Conservation (phyloP, 1,140 invertebrate genomes). For the Hirudo medicinalis region DNA sequence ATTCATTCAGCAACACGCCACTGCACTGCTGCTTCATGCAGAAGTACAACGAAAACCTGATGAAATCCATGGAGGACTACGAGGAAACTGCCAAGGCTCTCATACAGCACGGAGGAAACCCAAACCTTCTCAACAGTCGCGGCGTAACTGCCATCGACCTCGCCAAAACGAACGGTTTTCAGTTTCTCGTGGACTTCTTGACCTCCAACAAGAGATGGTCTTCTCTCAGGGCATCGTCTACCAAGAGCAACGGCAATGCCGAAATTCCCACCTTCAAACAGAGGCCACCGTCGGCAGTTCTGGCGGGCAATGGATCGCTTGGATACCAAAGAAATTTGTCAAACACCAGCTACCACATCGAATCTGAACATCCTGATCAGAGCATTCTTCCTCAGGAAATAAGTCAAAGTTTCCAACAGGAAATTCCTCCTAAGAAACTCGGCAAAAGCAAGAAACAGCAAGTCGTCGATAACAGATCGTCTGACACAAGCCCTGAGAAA, state of each 20-base stretch:
- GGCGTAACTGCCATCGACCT: slow-evolving; percentile 31
- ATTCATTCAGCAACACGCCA: slow-evolving; percentile 21
- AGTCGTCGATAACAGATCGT: too few relatives aligned
- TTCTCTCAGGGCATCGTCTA: not conserved
- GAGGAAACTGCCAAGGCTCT: slow-evolving; percentile 17
- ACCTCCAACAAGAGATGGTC: not conserved
- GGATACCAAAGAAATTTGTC: not conserved
- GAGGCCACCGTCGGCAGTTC: slow-evolving; percentile 1
- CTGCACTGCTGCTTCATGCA: slow-evolving; percentile 21
- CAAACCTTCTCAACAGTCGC: slow-evolving; percentile 27
- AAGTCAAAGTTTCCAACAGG: too few relatives aligned
- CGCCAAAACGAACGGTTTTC: slow-evolving; percentile 25
- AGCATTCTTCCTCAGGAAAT: too few relatives aligned
- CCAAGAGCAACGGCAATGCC: not conserved
- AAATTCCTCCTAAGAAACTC: too few relatives aligned
- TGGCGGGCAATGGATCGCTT: not conserved
- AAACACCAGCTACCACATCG: too few relatives aligned
- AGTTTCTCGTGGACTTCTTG: slow-evolving; percentile 15
- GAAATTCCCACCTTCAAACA: not conserved
- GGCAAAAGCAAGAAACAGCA: too few relatives aligned
- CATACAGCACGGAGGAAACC: slow-evolving; percentile 23
- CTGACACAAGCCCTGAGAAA: too few relatives aligned
- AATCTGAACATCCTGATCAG: too few relatives aligned
- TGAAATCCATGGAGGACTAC: slow-evolving; percentile 21
- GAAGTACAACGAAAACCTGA: slow-evolving; percentile 14